Percentiles rank a stretch among this genome's conserved stretches.
Evolutionary conservation across 1,140 invertebrate species (phyloP).

Genomic region (Pantala flavescens): DNA sequence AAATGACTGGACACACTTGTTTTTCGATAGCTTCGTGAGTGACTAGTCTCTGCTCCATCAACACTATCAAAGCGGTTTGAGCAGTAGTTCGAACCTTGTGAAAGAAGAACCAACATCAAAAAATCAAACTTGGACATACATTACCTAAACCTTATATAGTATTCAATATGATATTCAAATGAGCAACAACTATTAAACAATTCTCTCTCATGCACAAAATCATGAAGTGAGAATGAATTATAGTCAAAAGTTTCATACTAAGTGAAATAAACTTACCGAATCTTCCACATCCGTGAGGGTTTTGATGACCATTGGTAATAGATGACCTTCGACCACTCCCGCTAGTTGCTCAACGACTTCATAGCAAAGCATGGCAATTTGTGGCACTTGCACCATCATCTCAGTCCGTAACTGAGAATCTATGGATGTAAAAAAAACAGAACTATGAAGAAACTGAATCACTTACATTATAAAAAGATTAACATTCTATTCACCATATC

Average conservation of each 20-base stretch:
- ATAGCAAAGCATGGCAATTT: slow-evolving; percentile 49
- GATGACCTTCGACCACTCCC: slow-evolving; percentile 37
- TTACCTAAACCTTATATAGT: too few relatives aligned
- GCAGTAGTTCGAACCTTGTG: slow-evolving; percentile 50
- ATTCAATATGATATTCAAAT: too few relatives aligned
- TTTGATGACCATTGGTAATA: slow-evolving; percentile 49
- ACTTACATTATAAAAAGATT: too few relatives aligned
- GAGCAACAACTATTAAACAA: too few relatives aligned
- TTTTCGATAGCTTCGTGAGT: slow-evolving; percentile 45
- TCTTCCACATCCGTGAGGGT: slow-evolving; percentile 47
- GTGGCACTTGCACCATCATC: slow-evolving; percentile 52
- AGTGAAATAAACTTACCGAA: slow-evolving; percentile 37
- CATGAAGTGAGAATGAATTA: too few relatives aligned
- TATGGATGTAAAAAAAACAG: slow-evolving; percentile 31
- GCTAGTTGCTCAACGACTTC: slow-evolving; percentile 36
- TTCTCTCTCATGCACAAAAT: too few relatives aligned
- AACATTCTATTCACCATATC: too few relatives aligned
- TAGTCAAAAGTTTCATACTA: too few relatives aligned
- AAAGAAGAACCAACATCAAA: slow-evolving; percentile 18
- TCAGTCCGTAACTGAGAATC: slow-evolving; percentile 47
- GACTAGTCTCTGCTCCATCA: slow-evolving; percentile 51
- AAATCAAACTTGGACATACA: slow-evolving; percentile 3
- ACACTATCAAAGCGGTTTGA: slow-evolving; percentile 45
- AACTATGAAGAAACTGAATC: neutral
- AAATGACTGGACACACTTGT: slow-evolving; percentile 45